Conservation (phyloP, 2,797 vertebrate genomes). For the Aphelocoma californica region DNA sequence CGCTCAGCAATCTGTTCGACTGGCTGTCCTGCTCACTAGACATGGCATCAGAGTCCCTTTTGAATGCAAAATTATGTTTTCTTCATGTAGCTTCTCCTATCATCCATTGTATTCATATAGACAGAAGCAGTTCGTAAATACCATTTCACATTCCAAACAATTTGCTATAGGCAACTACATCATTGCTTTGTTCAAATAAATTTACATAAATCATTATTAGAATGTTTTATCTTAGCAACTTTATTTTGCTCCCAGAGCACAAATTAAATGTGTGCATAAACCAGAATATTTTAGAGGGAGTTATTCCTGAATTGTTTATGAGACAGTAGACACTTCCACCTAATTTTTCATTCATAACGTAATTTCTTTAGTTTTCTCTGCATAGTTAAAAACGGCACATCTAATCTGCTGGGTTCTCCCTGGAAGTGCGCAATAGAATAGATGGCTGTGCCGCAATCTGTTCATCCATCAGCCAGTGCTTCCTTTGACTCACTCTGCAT, state of each 20-base stretch:
- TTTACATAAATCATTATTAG: constrained; percentile 79
- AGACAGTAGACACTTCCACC: constrained; percentile 70
- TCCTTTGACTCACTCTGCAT: constrained; percentile 42
- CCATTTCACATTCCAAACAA: constrained; percentile 71
- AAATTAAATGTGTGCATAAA: constrained; percentile 76
- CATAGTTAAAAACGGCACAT: constrained; percentile 10
- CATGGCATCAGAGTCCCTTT: constrained; percentile 37
- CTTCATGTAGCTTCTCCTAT: constrained; percentile 39
- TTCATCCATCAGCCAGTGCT: constrained; percentile 40
- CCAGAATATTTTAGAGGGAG: constrained; percentile 73
- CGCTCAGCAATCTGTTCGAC: constrained; percentile 40
- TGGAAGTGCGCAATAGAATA: constrained; percentile 34
- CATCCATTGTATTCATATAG: constrained; percentile 51
- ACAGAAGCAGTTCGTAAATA: constrained; percentile 61
- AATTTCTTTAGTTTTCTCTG: constrained; percentile 65
- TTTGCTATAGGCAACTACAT: constrained; percentile 73
- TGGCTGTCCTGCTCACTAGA: constrained; percentile 16
- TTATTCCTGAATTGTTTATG: constrained; percentile 75
- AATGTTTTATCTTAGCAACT: constrained; percentile 73
- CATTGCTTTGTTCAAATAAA: constrained; percentile 77
- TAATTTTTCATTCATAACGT: constrained; percentile 68
- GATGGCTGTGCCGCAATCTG: constrained; percentile 5
- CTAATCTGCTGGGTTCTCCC: constrained; percentile 38
- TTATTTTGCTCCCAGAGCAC: constrained; percentile 73
- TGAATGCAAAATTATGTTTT: constrained; percentile 39